Base-by-base conservation (phyloP, 2,797 vertebrate genomes). In the Eurystomus glaucurus region DNA sequence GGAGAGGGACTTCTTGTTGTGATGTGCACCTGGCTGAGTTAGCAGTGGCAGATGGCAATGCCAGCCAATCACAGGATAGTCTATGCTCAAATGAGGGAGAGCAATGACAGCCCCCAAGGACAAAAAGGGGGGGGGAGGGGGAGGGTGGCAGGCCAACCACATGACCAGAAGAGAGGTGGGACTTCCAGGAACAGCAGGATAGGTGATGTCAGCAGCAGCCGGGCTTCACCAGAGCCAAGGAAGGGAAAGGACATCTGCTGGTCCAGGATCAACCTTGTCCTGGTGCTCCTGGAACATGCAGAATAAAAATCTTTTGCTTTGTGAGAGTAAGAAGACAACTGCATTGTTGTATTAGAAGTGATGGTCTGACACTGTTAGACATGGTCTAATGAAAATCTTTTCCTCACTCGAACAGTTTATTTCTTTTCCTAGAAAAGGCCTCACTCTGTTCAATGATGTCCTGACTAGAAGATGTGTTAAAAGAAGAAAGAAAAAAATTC, bases 31-130 rank as follows among this genome's bases (percentile, higher is more conserved):
- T 33, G 29, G 20, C 20, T 61, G 62, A 21, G 52, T 21, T 41
- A 54, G 16, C 46, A 21, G 39, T 28, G 39, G 7, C 0, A 1
- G 33, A 6, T 69, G 29, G 2, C 26, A 31, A 18, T 9, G 33
- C 39, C 46, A 46, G 33, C 28, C 61, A 18, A n/a, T 57, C 51
- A 37, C 46, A 60, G 45, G 13, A 23, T 22, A 39, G 20, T 0
- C 22, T 11, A 6, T 25, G 33, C 16, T 29, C 29, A 14, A 0
- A 1, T 6, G 0, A 14, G 11, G 37, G 19, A 3, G 7, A 52
- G 20, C 12, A 16, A 29, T 35, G 28, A 19, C 18, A 11, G 52
- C 22, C 29, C 12, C 8, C 10, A 9, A 15, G 69, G 46, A 18
- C 29, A 26, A 20, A 18, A 60, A 29, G 11, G 19, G 23, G n/a